Evolutionary conservation across 2,888 invertebrate genomes (phyloP), one percentile per base, ranked within the genome.

Genomic region (Leptarthrus brevirostris): DNA sequence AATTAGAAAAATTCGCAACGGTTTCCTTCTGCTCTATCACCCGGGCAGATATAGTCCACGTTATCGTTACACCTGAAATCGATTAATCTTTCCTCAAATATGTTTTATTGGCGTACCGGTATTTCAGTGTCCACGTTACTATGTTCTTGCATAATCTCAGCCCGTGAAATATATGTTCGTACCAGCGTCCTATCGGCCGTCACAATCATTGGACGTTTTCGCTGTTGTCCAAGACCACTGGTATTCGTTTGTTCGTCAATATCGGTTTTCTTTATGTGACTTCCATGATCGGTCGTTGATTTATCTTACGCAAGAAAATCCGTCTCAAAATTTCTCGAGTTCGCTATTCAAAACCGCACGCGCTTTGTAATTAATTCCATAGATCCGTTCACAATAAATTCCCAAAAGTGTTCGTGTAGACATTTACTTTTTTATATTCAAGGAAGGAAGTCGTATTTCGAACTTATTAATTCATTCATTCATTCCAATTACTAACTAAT

Each of bases 1-100:
- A 54, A 26, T 14, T 36, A 30, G 49, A 69, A 69, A 52, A 52
- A 52, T 69, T 8, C 10, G 52, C 20, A 30, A 18, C 52, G 18
- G 30, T 52, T 69, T 69, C 22, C n/a, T 18, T 30, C 8, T 52
- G 49, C 24, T 69, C 49, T 52, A 18, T n/a, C 64, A 44, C 12
- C 22, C 34, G 16, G n/a, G 12, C 24, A 49, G 69, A 24, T 64
- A 52, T 69, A 18, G 49, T 22, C 18, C 52, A 10, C 36, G 52
- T 69, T 69, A 69, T 49, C 52, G 69, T 18, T 69, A 49, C 69
- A 69, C 26, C 69, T 69, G 69, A 69, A 69, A 52, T 52, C 69
- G 69, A 69, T 69, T 69, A 69, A 69, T 69, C 69, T 69, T 49
- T 69, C 26, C 12, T 69, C 30, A 34, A 24, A 66, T 69, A 36